A percentile compares a stretch with the other conserved stretches of the same genome.
These are phyloP conservation scores for Pherbina coryleti DNA, from an alignment of 2,888 invertebrate genomes.

Conservation along the genomic window DNA sequence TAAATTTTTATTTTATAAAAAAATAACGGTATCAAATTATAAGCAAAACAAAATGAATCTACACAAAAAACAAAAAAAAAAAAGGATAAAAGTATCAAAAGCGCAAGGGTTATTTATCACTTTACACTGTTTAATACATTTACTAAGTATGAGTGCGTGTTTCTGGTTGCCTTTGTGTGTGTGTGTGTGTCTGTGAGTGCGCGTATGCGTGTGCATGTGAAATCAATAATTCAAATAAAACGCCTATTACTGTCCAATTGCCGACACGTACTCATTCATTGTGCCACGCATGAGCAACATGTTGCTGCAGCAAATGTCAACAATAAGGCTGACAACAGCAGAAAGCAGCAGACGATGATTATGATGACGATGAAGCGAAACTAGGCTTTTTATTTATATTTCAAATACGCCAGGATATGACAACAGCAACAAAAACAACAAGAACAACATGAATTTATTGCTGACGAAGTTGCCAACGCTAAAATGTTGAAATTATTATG, in stretches of 20 bases:
- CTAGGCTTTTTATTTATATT: not conserved
- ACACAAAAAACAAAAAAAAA: not conserved
- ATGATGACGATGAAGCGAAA: not conserved
- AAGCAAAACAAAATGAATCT: not conserved
- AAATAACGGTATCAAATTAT: not conserved
- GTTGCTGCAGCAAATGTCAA: not conserved
- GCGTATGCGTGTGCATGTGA: conserved; percentile 29
- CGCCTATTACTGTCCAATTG: conserved; percentile 66
- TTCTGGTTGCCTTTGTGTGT: not conserved
- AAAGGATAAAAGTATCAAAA: too few species aligned
- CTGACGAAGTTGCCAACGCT: not conserved
- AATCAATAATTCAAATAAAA: conserved; percentile 60
- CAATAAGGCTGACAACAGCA: not conserved
- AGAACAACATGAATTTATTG: not conserved
- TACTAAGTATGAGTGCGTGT: not conserved
- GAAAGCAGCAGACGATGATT: not conserved
- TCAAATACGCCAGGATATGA: conserved; percentile 10
- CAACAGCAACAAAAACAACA: conserved; percentile 3
- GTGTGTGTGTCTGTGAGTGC: not conserved
- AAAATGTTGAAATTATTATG: conserved; percentile 2
- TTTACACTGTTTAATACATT: not conserved
- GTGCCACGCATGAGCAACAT: not conserved
- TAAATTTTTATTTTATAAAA: not conserved
- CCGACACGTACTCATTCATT: conserved; percentile 63
- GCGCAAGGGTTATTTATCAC: not conserved